Evolutionary conservation across 2,113 vertebrate genomes (phyloP), one percentile per base, ranked within the genome.

Genomic region (Litocranius walleri): DNA sequence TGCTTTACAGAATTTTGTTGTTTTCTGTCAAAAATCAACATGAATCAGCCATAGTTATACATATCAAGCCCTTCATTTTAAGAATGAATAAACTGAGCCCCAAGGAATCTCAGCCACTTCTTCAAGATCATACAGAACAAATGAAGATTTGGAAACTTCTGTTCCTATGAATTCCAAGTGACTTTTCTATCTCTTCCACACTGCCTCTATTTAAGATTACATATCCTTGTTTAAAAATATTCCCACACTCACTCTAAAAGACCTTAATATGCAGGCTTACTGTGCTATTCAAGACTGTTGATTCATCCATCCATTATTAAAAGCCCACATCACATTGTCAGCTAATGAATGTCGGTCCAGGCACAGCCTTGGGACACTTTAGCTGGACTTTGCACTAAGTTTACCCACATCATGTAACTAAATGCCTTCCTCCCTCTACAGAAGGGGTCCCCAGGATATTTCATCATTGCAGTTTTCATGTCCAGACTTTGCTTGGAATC

Each of bases 401-500:
- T 93, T 91, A 80, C 40, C 56, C 90, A 92, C 88, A 71, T 62
- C 43, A 30, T 92, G 89, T 57, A 74, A 25, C 64, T 81, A 45
- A 62, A 43, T 74, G 40, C 6, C 16, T 16, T 93, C 83, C 25
- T 0, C 21, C 12, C 5, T 15, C 13, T 17, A 33, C n/a, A 5
- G 19, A 88, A 83, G 61, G 61, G 78, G 62, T 91, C 82, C 56
- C 45, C 40, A 43, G 81, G 56, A 83, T 84, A 96, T 88, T 83
- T 90, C 77, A 93, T 96, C 91, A 89, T 15, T 40, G 30, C 7
- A 40, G 7, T 77, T 91, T 96, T 88, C 48, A 67, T 92, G 93
- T 82, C 27, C 77, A 95, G 61, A 93, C 54, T 36, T 82, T 74
- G 77, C n/a, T 95, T 91, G 78, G 86, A 93, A 84, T 91, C 23